phyloP scores from a whole-genome alignment of 2,113 vertebrate species.

The Trichomycterus rosablanca region DNA sequence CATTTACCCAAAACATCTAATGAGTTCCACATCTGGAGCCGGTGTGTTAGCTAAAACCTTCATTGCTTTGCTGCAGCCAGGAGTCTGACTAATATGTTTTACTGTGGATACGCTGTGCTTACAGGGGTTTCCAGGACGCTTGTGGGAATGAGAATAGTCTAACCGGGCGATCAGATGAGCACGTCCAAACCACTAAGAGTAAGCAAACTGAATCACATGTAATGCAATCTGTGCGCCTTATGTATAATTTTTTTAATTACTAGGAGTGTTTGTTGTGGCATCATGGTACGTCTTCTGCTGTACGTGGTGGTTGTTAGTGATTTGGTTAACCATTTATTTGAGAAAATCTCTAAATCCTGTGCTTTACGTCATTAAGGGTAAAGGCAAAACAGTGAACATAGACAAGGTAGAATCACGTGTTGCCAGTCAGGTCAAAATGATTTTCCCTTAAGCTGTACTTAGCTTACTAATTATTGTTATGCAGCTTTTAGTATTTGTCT shows the following conservation, averaged over 20 bases:
- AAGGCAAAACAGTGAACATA: too few species aligned
- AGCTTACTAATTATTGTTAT: too few species aligned
- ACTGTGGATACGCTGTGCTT: neutral
- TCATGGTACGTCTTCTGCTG: too few species aligned
- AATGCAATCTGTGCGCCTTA: neutral
- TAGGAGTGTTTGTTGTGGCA: too few species aligned
- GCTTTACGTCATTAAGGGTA: too few species aligned
- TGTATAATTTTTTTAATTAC: neutral
- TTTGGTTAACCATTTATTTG: too few species aligned
- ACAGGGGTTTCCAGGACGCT: constrained; percentile 15
- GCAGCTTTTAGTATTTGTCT: too few species aligned
- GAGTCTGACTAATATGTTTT: neutral
- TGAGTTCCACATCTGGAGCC: constrained; percentile 18
- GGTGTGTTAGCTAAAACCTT: neutral
- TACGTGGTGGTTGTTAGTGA: too few species aligned
- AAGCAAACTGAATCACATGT: constrained; percentile 1
- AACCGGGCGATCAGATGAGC: neutral
- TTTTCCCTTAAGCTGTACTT: too few species aligned
- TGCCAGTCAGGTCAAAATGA: too few species aligned
- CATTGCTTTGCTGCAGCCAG: neutral
- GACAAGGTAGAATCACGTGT: too few species aligned
- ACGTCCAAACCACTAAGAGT: constrained; percentile 21
- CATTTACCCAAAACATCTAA: constrained; percentile 1
- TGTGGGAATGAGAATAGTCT: neutral
- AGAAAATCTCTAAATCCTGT: too few species aligned